Evolutionary conservation across 2,888 invertebrate genomes (phyloP).

Genomic region (Mamestra brassicae): DNA sequence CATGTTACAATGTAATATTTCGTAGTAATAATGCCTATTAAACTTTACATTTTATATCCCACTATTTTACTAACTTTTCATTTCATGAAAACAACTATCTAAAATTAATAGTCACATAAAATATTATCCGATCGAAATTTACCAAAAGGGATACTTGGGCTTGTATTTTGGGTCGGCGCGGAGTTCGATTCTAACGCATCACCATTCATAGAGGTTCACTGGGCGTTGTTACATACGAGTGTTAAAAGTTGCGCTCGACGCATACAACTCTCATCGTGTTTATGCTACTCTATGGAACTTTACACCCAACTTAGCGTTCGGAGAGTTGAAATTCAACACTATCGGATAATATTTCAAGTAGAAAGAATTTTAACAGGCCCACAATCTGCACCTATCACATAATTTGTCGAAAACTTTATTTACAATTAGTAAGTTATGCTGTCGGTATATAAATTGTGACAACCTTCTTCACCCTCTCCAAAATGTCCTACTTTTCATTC

Average conservation of each 20-base stretch:
- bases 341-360: constrained; percentile 1
- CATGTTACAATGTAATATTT: constrained; percentile 21
- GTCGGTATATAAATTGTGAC: constrained; percentile 47
- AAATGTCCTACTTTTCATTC: constrained; percentile 49
- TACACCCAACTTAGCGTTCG: too few relatives aligned
- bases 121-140: constrained; percentile 7
- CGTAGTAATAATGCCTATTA: constrained; percentile 18
- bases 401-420: constrained; percentile 5
- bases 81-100: constrained; percentile 45
- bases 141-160: constrained; percentile 14
- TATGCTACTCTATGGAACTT: constrained; percentile 1
- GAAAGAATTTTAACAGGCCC: neutral
- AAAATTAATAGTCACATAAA: constrained; percentile 16
- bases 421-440: constrained; percentile 5
- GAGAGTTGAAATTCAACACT: neutral
- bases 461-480: constrained; percentile 33
- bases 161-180: neutral
- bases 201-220: neutral
- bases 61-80: constrained; percentile 37
- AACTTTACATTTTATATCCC: constrained; percentile 18
- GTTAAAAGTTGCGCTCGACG: neutral
- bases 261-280: neutral
- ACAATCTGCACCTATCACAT: neutral
- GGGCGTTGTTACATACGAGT: neutral
- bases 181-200: neutral